Evolutionary conservation across 2,797 vertebrate species (phyloP), one percentile per base, ranked within the genome.

Genomic region (Helarctos malayanus): DNA sequence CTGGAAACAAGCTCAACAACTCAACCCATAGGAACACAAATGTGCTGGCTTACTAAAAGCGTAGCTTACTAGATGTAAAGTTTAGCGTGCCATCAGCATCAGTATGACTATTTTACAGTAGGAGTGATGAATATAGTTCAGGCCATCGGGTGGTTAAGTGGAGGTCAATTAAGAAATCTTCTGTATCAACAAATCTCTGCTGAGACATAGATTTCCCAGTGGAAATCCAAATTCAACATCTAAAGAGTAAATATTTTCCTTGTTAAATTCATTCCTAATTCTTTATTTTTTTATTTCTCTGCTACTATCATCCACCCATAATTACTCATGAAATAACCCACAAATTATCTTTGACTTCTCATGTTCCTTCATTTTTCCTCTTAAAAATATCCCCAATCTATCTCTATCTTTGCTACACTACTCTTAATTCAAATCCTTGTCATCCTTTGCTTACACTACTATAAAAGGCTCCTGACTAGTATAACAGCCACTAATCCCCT

Each of bases 61-160:
- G 14, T 69, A 54, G 45, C 11, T 73, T 91, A 75, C 65, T 63
- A 80, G 54, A 49, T 79, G 5, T 89, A 54, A 79, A 68, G n/a
- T 89, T 65, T 61, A 41, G 35, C 35, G 23, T 49, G 47, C 63
- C 49, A 78, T 87, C 15, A 87, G 45, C 54, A 54, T 41, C 41
- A 89, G 56, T 95, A 47, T 80, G 56, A 81, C 68, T 92, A 21
- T 49, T 87, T 88, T 69, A 47, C 41, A 89, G 56, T 92, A 56
- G 79, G 49, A 86, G 75, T 73, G 3, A 45, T 84, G 54, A 93
- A 73, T 93, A 35, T 90, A 81, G 7, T 83, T 95, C 38, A 84
- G 47, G 35, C 27, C 57, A 89, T 63, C 23, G 16, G 41, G 35
- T 96, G 10, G 32, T 87, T 86, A 75, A 81, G 65, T 52, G n/a